phyloP scores from a whole-genome alignment of 2,888 invertebrate genomes.

The Archips xylosteana region DNA sequence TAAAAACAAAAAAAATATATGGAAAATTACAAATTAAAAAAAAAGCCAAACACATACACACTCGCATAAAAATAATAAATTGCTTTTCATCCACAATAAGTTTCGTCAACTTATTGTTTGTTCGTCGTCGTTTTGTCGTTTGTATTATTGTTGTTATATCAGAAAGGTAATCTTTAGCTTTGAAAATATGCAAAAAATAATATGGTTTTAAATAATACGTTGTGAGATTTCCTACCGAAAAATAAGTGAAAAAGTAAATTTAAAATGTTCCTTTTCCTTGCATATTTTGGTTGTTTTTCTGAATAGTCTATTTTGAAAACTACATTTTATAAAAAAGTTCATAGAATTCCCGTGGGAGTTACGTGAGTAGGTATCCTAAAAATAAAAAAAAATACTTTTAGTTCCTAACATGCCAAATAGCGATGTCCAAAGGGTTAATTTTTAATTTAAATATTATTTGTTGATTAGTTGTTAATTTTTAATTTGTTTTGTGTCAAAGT shows the following conservation, averaged over 20 bases:
- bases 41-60: no score
- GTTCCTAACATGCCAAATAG: constrained; percentile 63
- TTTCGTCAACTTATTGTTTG: no score
- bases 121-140: no score
- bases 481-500: constrained; percentile 22
- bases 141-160: not conserved
- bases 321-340: not conserved
- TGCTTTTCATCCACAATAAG: no score
- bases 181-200: no score
- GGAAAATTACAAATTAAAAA: no score
- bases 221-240: no score
- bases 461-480: constrained; percentile 49
- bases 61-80: no score
- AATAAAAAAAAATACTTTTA: constrained; percentile 36
- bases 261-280: not conserved
- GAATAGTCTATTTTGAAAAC: not conserved
- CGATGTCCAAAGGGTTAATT: constrained; percentile 48
- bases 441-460: constrained; percentile 47
- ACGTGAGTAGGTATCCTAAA: not conserved
- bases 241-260: no score
- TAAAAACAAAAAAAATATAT: no score
- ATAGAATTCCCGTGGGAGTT: not conserved
- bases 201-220: no score
- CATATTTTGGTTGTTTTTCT: not conserved
- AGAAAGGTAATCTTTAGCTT: not conserved